These are phyloP conservation scores for Thaumetopoea pityocampa DNA, from an alignment of 1,140 invertebrate species.

Conservation along the genomic window DNA sequence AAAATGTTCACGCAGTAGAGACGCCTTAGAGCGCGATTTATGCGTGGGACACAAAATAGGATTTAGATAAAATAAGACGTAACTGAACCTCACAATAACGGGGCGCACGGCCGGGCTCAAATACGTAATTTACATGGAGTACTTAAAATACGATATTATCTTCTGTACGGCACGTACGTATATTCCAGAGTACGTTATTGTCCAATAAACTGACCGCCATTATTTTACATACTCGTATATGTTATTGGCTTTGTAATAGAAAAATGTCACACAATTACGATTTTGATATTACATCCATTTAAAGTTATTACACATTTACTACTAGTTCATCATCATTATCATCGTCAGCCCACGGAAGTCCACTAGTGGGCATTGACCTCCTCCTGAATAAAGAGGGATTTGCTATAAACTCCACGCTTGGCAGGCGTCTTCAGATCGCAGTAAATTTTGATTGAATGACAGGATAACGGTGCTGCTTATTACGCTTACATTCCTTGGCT, in stretches of 20 bases:
- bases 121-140: slow-evolving; percentile 46
- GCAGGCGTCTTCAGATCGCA: too few relatives aligned
- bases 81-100: slow-evolving; percentile 41
- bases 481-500: too few relatives aligned
- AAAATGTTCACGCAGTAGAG: slow-evolving; percentile 66
- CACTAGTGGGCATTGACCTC: too few relatives aligned
- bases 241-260: slow-evolving; percentile 23
- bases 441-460: too few relatives aligned
- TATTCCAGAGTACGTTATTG: slow-evolving; percentile 23
- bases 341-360: too few relatives aligned
- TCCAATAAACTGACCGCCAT: slow-evolving; percentile 23
- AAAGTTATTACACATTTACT: too few relatives aligned
- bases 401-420: too few relatives aligned
- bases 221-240: slow-evolving; percentile 26
- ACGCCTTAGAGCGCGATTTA: slow-evolving; percentile 62
- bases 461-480: too few relatives aligned
- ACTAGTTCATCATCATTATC: too few relatives aligned
- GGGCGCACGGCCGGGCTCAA: slow-evolving; percentile 32
- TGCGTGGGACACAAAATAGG: slow-evolving; percentile 66
- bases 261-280: slow-evolving; percentile 17
- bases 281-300: too few relatives aligned
- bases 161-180: slow-evolving; percentile 26
- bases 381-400: too few relatives aligned
- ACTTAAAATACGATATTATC: slow-evolving; percentile 40
- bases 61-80: slow-evolving; percentile 66